Conservation (phyloP, 1,140 invertebrate genomes). For the Penaeus japonicus region DNA sequence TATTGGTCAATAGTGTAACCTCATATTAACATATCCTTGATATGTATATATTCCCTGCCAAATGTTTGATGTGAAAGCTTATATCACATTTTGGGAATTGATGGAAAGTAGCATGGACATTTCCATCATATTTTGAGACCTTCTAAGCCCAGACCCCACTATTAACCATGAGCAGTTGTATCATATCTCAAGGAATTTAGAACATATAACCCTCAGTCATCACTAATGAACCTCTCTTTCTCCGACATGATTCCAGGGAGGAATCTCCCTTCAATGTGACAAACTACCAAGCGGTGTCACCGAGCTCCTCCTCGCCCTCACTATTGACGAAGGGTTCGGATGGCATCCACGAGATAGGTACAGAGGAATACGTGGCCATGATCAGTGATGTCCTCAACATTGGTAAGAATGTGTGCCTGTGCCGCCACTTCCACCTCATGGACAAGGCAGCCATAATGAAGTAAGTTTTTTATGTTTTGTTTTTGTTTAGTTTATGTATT, state of each 20-base stretch:
- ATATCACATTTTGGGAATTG: too few relatives aligned
- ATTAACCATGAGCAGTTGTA: neutral
- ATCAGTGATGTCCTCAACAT: conserved; percentile 86
- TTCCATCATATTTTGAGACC: too few relatives aligned
- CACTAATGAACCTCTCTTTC: neutral
- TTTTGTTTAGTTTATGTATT: too few relatives aligned
- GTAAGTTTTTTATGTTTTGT: neutral
- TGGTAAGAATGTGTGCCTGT: conserved; percentile 94
- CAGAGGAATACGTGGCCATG: conserved; percentile 86
- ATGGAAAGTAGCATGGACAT: too few relatives aligned
- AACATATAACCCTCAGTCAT: conserved; percentile 17
- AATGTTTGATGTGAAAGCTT: too few relatives aligned
- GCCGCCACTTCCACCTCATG: conserved; percentile 86
- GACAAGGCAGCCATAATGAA: conserved; percentile 68
- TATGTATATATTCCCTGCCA: too few relatives aligned
- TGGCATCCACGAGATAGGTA: conserved; percentile 59
- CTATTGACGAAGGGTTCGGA: neutral
- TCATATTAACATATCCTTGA: too few relatives aligned
- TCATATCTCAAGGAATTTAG: neutral
- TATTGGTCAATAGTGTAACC: too few relatives aligned
- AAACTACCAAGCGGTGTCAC: conserved; percentile 38
- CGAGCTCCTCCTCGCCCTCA: conserved; percentile 41
- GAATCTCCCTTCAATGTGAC: conserved; percentile 42
- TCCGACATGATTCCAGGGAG: conserved; percentile 20
- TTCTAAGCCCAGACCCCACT: too few relatives aligned